Evolutionary conservation across 2,797 vertebrate genomes (phyloP).

Genomic region (Pangasius larnaudii): DNA sequence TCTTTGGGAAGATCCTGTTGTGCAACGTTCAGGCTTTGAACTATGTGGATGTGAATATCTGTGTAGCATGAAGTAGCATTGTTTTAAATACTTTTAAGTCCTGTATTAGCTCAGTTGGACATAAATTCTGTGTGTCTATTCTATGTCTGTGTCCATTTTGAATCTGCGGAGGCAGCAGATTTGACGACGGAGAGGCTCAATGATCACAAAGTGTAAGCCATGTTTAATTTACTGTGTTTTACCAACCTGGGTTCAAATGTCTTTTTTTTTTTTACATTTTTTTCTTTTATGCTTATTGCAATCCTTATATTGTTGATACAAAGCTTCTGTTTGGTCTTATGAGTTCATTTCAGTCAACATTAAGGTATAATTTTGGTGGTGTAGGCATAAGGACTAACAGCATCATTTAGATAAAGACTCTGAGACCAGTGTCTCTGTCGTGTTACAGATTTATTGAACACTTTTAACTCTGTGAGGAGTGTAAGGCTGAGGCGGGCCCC

Average conservation of each 20-base stretch:
- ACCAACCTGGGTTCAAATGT: neutral
- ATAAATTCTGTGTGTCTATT: neutral
- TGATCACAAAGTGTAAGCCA: neutral
- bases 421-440: no score
- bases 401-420: no score
- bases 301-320: neutral
- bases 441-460: no score
- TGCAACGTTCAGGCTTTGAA: neutral
- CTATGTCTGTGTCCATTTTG: neutral
- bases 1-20: neutral
- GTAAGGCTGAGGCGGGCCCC: no score
- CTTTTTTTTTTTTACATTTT: neutral
- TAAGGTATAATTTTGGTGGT: no score
- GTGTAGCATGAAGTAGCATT: neutral
- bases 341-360: no score
- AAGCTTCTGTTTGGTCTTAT: no score
- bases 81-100: neutral
- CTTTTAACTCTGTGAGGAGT: no score
- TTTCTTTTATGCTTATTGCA: neutral
- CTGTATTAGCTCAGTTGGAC: neutral
- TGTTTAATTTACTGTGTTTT: neutral
- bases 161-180: neutral
- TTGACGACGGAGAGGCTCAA: neutral
- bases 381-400: no score
- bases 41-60: neutral